phyloP scores from a whole-genome alignment of 2,113 vertebrate genomes.

The Dascyllus trimaculatus region DNA sequence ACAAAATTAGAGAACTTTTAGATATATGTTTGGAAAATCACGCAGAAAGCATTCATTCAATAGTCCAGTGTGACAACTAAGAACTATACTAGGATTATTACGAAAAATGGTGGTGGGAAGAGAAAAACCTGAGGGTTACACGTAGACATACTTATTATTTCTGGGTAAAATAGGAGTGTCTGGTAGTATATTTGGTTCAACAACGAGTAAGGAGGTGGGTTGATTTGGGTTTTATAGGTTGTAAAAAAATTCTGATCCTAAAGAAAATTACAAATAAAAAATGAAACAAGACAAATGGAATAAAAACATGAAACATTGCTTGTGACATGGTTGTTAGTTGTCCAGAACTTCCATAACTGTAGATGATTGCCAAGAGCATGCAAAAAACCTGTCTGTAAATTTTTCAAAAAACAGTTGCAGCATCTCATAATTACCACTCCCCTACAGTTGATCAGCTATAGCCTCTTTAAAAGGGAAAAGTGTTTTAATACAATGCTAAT shows the following conservation, averaged over 20 bases:
- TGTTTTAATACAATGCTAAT: neutral
- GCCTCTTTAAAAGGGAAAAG: neutral
- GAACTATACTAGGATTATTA: neutral
- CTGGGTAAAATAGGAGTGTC: neutral
- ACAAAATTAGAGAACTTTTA: neutral
- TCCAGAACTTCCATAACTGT: too few relatives aligned
- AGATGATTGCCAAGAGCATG: neutral
- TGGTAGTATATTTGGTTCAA: neutral
- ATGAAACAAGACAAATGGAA: neutral
- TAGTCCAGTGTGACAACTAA: neutral
- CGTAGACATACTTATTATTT: too few relatives aligned
- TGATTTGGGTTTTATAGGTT: neutral
- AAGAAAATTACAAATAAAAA: neutral
- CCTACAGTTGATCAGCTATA: neutral
- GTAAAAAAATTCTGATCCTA: neutral
- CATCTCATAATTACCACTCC: neutral
- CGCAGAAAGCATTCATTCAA: neutral
- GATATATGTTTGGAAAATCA: neutral
- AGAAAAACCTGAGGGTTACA: neutral
- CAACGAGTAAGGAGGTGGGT: neutral
- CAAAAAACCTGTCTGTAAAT: neutral
- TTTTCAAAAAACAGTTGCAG: neutral
- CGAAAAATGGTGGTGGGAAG: neutral
- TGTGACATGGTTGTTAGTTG: too few relatives aligned
- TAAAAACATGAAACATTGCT: too few relatives aligned